Evolutionary conservation across 2,797 vertebrate species (phyloP), one percentile per base, ranked within the genome.

Genomic region (Nannoperca obscura): DNA sequence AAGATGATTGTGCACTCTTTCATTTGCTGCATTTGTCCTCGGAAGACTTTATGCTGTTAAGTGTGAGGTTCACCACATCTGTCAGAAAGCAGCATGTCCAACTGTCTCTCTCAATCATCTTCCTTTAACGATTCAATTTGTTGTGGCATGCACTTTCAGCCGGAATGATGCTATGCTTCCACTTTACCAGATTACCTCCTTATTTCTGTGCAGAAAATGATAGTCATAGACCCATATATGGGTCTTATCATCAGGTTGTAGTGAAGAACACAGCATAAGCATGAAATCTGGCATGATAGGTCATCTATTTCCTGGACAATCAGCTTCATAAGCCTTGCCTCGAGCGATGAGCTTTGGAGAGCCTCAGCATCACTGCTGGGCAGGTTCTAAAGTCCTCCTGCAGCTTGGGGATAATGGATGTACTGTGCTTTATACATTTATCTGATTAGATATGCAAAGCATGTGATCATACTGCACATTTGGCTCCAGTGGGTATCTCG

Each of bases 371-470:
- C 42, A 74, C 72, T 7, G 7, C 15, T 36, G 5, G 71, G 64
- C 38, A 69, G 63, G 60, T 10, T 74, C n/a, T 70, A n/a, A 83
- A 76, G 42, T 76, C 67, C 24, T 82, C 71, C 58, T 80, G 59
- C 74, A 81, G 68, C 22, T 64, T 40, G 17, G 62, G 82, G 74
- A 81, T 78, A 76, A 84, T 54, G 59, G 67, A 60, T 79, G 61
- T 55, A 79, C 78, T 72, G 67, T 73, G 71, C 57, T 68, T 47
- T 61, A 36, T 76, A 75, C 63, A 54, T 85, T 76, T 61, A 86
- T 86, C 71, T 87, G 79, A 86, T 86, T 84, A 76, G 73, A 84
- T 69, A 90, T 88, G 88, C 71, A 81, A 78, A 83, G 38, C 40
- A 38, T 83, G 58, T 76, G 69, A 86, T 87, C 75, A 58, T 55